Evolutionary conservation across 2,113 vertebrate species (phyloP).

Genomic region (Cololabis saira): DNA sequence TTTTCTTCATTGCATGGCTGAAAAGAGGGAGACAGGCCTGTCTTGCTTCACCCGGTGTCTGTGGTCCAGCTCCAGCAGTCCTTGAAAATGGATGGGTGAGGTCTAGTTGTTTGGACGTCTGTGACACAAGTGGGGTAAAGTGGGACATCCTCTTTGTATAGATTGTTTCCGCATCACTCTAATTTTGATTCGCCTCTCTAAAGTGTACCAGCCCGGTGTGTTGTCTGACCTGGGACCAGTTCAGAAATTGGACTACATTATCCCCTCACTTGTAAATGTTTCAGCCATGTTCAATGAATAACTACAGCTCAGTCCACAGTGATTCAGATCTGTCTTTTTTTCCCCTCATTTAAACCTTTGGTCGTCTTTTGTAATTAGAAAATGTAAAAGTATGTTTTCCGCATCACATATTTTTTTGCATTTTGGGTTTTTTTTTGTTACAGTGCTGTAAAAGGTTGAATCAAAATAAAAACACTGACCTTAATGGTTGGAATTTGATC

Average conservation of each 20-base stretch:
- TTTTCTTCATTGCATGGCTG: conserved; percentile 55
- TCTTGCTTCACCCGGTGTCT: conserved; percentile 30
- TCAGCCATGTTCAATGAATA: conserved; percentile 32
- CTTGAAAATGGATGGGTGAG: conserved; percentile 40
- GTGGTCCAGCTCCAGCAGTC: conserved; percentile 32
- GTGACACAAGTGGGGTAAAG: conserved; percentile 34
- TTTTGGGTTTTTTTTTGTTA: conserved; percentile 70
- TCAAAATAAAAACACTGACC: conserved; percentile 69
- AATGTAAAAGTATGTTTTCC: conserved; percentile 65
- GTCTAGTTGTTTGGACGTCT: conserved; percentile 52
- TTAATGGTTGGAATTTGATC: not conserved
- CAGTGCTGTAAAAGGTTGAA: conserved; percentile 73
- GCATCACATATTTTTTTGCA: conserved; percentile 18
- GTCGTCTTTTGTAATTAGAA: conserved; percentile 72
- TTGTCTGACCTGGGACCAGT: conserved; percentile 29
- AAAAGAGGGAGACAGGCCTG: conserved; percentile 47
- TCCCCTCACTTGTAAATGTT: conserved; percentile 9
- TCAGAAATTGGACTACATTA: conserved; percentile 28
- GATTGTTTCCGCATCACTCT: conserved; percentile 39
- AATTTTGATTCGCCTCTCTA: conserved; percentile 26
- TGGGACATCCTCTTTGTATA: conserved; percentile 44
- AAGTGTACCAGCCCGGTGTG: conserved; percentile 31
- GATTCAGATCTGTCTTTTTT: conserved; percentile 11
- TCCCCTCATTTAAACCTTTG: conserved; percentile 5
- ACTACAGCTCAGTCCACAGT: conserved; percentile 33